Base-by-base conservation (phyloP, 2,888 invertebrate species). In the Diaphora mendica region DNA sequence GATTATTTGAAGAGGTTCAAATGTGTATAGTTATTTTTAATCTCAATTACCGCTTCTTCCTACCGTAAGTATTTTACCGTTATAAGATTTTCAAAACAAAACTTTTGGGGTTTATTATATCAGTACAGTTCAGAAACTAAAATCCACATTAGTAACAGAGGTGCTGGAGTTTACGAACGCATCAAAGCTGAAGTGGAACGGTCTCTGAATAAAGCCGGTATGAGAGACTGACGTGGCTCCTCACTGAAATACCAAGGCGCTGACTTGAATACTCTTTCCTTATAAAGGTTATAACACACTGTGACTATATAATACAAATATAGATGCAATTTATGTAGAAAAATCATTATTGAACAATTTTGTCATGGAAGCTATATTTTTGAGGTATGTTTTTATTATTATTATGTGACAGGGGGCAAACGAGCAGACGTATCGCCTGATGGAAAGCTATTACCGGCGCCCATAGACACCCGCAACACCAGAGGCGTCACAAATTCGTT, bases 231-330 rank as follows among this genome's bases (percentile, higher is more conserved):
- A 68, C 81, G 76, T 74, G 76, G 77, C 68, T 73, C 68, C 77
- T 68, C 76, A 64, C 81, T 77, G 73, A 73, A 83, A 84, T 82
- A 79, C 78, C 83, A 79, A 77, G 74, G 59, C 78, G 59, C 26
- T 26, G 15, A 59, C 59, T 59, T 80, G 83, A 83, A 84, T 83
- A 80, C 80, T 80, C 78, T 82, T 79, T 75, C 79, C 77, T 71
- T 76, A 44, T 65, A 20, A 71, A 33, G 55, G 65, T 20, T 26
- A 5, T 9, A 35, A 30, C 26, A 64, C 30, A 70, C 11, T 35
- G 64, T 26, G 13, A 59, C 15, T 13, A 4, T 59, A 4, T 15
- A 26, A 59, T 26, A 4, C 4, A 59, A 26, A 59, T 26, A 13
- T 4, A 26, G 15, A 59, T 26, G 1, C 4, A 55, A 55, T 26